Conservation (phyloP, 2,888 invertebrate species). For the Eristalis tenax region DNA sequence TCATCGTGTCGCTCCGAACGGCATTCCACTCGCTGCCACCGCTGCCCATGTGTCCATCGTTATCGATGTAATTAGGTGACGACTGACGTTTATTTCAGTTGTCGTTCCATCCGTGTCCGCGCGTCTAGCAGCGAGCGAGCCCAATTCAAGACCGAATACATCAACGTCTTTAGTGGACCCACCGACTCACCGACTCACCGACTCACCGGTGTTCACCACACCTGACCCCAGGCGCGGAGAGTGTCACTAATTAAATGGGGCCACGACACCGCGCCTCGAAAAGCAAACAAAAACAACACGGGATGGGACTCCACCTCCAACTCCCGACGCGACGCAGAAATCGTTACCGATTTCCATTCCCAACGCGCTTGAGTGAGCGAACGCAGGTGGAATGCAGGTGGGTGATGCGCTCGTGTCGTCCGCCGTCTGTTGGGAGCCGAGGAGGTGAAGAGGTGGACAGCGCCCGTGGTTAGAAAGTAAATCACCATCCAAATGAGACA, state of each 20-base stretch:
- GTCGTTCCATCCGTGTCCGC: constrained; percentile 29
- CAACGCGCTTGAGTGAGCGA: constrained; percentile 24
- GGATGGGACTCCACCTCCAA: constrained; percentile 53
- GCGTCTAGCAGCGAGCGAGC: background rate
- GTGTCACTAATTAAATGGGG: constrained; percentile 57
- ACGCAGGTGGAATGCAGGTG: constrained; percentile 47
- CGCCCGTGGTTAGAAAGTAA: constrained; percentile 58
- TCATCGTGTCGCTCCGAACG: constrained; percentile 29
- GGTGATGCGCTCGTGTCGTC: constrained; percentile 22
- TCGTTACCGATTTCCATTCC: constrained; percentile 40
- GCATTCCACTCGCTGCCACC: constrained; percentile 47
- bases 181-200: too few species aligned
- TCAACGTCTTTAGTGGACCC: constrained; percentile 29
- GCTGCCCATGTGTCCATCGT: constrained; percentile 41
- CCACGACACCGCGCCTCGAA: constrained; percentile 22
- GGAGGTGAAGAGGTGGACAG: constrained; percentile 1
- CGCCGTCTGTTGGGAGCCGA: background rate
- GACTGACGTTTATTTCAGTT: constrained; percentile 65
- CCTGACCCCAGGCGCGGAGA: constrained; percentile 11
- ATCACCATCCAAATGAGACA: constrained; percentile 71
- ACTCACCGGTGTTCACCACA: constrained; percentile 15
- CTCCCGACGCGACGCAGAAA: constrained; percentile 25
- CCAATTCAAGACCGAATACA: constrained; percentile 57
- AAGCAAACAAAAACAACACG: constrained; percentile 30
- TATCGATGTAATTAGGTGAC: constrained; percentile 64